Conservation (phyloP, 2,113 vertebrate species). For the Elephas maximus region DNA sequence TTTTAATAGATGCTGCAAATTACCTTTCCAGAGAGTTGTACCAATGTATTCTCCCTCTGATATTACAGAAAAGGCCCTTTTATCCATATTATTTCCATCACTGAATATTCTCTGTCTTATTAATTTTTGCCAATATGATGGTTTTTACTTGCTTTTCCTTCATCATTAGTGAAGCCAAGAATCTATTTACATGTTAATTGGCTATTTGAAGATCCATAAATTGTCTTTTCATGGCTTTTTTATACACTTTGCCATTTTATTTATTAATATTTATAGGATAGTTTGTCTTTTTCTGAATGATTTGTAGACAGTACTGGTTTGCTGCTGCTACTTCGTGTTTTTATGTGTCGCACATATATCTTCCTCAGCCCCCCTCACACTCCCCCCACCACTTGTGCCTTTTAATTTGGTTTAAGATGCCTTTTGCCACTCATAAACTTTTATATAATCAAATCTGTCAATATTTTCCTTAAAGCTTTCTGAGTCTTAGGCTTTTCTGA, state of each 20-base stretch:
- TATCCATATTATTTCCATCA: neutral
- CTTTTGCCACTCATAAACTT: neutral
- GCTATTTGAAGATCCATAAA: constrained; percentile 44
- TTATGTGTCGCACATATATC: neutral
- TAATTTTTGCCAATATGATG: constrained; percentile 51
- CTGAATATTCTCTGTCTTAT: constrained; percentile 35
- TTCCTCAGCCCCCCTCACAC: neutral
- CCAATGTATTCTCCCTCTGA: neutral
- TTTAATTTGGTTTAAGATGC: neutral
- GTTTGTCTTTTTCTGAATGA: constrained; percentile 31
- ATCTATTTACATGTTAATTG: constrained; percentile 57
- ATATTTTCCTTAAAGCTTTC: neutral
- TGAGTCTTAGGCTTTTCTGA: neutral
- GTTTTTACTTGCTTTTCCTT: constrained; percentile 37
- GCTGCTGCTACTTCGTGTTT: neutral
- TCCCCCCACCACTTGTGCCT: neutral
- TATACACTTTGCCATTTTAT: constrained; percentile 20
- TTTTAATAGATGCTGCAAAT: constrained; percentile 16
- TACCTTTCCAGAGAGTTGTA: neutral
- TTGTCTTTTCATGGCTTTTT: constrained; percentile 33
- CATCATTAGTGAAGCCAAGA: constrained; percentile 35
- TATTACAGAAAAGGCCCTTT: neutral
- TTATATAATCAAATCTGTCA: neutral
- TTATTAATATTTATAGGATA: constrained; percentile 11
- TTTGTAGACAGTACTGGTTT: neutral